Base-by-base conservation (phyloP, 2,888 invertebrate genomes). In the Halictus quadricinctus region DNA sequence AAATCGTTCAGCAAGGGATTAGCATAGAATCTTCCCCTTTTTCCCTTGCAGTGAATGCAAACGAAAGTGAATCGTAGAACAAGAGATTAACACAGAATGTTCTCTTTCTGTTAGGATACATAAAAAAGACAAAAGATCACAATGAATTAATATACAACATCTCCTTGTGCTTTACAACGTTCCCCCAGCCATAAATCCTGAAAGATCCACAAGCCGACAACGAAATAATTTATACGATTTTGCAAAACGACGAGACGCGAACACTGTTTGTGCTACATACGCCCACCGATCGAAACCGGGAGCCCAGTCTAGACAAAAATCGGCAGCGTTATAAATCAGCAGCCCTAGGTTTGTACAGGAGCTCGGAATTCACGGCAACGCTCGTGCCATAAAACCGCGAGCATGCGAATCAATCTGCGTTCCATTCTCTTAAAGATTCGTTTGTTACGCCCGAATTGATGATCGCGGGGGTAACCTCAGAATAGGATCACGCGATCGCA, bases 401-500 rank as follows among this genome's bases (percentile, higher is more conserved):
- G 69, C 69, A 41, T 5, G 8, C 21, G 36, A 41, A 43, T 69
- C 41, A 41, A 69, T 69, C 69, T 43, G 69, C 69, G 43, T 69
- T 41, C 69, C 69, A 4, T 69, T 69, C 69, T 41, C 5, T n/a
- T 69, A 10, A 36, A 43, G 48, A 50, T 76, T 50, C 48, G 69
- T 69, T 69, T 76, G 48, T 76, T 48, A 29, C 10, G 4, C 0
- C 36, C 15, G 25, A 25, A 60, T 60, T 66, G 18, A 21, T 12
- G 46, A 46, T 64, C 46, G 46, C 76, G 76, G 66, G 6, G 60
- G 48, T 46, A 72, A 36, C 70, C 78, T 74, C 79, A 48, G 82
- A 82, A 79, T 75, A 78, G 81, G 78, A 75, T 79, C 76, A 15
- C 48, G 70, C 64, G 73, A 36, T 18, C 66, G 10, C 36, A 18